phyloP scores from a whole-genome alignment of 2,113 vertebrate genomes.

The Brienomyrus brachyistius region DNA sequence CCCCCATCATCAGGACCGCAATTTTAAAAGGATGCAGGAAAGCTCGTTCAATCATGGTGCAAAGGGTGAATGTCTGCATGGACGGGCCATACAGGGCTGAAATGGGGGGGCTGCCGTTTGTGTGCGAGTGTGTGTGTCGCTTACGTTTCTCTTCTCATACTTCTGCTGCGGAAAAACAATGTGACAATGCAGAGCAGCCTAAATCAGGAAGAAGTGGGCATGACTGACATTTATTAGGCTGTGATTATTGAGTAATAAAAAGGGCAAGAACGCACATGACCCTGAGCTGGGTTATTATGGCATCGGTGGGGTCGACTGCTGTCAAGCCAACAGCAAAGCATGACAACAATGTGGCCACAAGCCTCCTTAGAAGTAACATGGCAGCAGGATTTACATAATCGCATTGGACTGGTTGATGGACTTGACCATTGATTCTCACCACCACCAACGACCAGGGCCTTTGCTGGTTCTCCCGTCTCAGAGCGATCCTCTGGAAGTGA shows the following conservation, averaged over 20 bases:
- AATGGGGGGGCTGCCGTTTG: not conserved
- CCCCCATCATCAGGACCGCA: not conserved
- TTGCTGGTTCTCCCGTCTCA: not conserved
- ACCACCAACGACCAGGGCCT: not conserved
- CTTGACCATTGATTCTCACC: conserved; percentile 22
- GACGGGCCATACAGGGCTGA: not conserved
- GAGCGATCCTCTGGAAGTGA: not conserved
- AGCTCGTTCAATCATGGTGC: not conserved
- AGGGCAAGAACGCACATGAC: not conserved
- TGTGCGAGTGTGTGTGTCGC: not conserved
- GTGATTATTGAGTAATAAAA: not conserved
- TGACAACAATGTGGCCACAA: not conserved
- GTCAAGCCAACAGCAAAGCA: not conserved
- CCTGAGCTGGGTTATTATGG: not conserved
- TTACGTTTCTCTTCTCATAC: not conserved
- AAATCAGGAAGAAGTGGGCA: not conserved
- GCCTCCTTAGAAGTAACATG: conserved; percentile 32
- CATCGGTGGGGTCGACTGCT: not conserved
- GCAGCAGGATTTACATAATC: conserved; percentile 55
- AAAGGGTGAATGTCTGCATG: not conserved
- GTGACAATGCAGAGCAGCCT: not conserved
- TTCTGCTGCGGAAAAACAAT: not conserved
- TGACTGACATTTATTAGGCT: not conserved
- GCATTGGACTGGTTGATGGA: conserved; percentile 43
- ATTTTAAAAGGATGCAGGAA: not conserved